Base-by-base conservation (phyloP, 2,888 invertebrate species). In the Habrosyne pyritoides region DNA sequence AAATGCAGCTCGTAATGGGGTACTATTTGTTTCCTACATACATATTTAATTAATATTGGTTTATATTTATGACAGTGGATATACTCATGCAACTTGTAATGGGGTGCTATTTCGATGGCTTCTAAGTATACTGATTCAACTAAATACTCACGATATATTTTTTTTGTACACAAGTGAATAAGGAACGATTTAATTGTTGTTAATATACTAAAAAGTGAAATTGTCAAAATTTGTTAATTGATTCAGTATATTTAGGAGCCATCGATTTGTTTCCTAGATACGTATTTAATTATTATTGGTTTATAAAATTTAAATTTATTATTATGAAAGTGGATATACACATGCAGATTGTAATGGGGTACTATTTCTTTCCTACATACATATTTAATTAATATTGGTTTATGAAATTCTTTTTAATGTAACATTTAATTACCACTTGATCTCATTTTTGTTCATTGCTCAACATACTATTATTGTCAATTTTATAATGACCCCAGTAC, bases 371-470 rank as follows among this genome's bases (percentile, higher is more conserved):
- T 18, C 10, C 18, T 18, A 18, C 8, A 8, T 18, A 14, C 6
- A 18, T 2, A 18, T 14, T n/a, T 21, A 10, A 42, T 24, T 24
- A 24, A 24, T 24, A 24, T 42, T 18, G 18, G 42, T 48, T 6
- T 48, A 14, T 21, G 18, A 26, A 50, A 10, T 28, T 49, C 28
- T 28, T 28, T 50, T 28, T 18, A 28, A 49, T 49, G 49, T 49
- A 28, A 33, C 33, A 42, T 42, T 42, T 42, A 42, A 42, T 50
- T 56, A 33, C 50, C 28, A 21, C 28, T 50, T 21, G 64, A 63
- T 64, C 64, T 63, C 62, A 63, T 61, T 46, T 60, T 61, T 54
- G 14, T 67, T 68, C 53, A 61, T 71, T 72, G 73, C 75, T 75
- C 71, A 73, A 70, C 22, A 57, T 42, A 8, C 8, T 42, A 42